A percentile compares a stretch with the other conserved stretches of the same genome.
These are phyloP conservation scores for Schlechtendalia chinensis DNA, from an alignment of 1,140 invertebrate species.

Conservation along the genomic window DNA sequence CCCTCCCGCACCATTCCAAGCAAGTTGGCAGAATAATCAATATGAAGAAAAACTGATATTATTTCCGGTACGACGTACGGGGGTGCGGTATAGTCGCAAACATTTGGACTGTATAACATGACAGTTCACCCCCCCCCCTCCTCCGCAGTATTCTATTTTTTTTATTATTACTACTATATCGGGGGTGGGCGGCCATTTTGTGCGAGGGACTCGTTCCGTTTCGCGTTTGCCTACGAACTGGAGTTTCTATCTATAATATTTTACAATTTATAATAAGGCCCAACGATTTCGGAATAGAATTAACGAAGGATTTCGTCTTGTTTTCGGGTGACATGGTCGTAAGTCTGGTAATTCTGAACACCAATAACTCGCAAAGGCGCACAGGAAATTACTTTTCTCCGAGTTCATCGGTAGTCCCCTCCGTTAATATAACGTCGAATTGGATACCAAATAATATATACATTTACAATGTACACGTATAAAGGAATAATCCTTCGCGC, in stretches of 20 bases:
- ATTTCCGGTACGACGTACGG: constrained; percentile 30
- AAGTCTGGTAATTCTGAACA: constrained; percentile 27
- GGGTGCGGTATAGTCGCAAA: constrained; percentile 33
- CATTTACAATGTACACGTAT: not conserved
- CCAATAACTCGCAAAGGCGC: not conserved
- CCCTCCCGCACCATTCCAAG: constrained; percentile 6
- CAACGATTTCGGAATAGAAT: constrained; percentile 20
- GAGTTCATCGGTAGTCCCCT: constrained; percentile 12
- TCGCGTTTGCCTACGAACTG: not conserved
- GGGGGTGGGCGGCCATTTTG: constrained; percentile 48
- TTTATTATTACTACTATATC: constrained; percentile 27
- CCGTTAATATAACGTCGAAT: constrained; percentile 16
- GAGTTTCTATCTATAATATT: constrained; percentile 28
- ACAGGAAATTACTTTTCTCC: constrained; percentile 39
- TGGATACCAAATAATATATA: constrained; percentile 22
- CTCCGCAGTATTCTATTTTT: not conserved
- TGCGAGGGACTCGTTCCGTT: constrained; percentile 5
- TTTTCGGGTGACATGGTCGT: constrained; percentile 9
- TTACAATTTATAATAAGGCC: constrained; percentile 20
- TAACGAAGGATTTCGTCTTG: constrained; percentile 30
- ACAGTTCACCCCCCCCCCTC: constrained; percentile 20
- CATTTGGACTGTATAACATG: constrained; percentile 42
- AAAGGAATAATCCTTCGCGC: not conserved
- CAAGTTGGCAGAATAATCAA: constrained; percentile 46
- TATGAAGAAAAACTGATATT: constrained; percentile 49